Conservation (phyloP, 2,113 vertebrate species). For the Deroptyus accipitrinus region DNA sequence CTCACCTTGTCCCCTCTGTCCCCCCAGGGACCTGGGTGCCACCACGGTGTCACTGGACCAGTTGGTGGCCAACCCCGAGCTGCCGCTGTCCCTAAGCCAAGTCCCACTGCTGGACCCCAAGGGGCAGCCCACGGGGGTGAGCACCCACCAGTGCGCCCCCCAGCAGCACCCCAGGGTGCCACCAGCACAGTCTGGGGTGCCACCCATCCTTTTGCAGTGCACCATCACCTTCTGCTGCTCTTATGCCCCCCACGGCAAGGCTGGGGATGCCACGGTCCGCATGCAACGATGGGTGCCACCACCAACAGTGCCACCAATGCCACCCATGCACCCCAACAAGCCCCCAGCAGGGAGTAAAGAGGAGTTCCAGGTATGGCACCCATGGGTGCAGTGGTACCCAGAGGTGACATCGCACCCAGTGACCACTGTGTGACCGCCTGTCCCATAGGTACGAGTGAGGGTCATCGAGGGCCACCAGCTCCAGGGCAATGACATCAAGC, state of each 20-base stretch:
- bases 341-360: accelerated
- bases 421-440: accelerated
- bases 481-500: neutral
- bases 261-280: accelerated
- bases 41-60: neutral
- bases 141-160: neutral
- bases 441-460: conserved; percentile 4
- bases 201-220: neutral
- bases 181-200: neutral
- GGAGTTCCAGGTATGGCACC: conserved; percentile 30
- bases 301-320: accelerated
- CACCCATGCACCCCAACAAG: neutral
- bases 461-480: conserved; percentile 30
- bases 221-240: neutral
- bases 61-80: neutral
- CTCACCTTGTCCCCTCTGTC: neutral
- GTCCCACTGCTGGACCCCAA: neutral
- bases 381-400: accelerated
- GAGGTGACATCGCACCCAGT: accelerated
- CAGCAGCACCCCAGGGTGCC: neutral
- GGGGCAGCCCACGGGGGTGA: neutral
- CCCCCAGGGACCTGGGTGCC: neutral
- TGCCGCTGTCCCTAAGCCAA: neutral
- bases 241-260: accelerated
- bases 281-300: neutral